Conservation (phyloP, 2,888 invertebrate genomes). For the Macrophya alboannulata region DNA sequence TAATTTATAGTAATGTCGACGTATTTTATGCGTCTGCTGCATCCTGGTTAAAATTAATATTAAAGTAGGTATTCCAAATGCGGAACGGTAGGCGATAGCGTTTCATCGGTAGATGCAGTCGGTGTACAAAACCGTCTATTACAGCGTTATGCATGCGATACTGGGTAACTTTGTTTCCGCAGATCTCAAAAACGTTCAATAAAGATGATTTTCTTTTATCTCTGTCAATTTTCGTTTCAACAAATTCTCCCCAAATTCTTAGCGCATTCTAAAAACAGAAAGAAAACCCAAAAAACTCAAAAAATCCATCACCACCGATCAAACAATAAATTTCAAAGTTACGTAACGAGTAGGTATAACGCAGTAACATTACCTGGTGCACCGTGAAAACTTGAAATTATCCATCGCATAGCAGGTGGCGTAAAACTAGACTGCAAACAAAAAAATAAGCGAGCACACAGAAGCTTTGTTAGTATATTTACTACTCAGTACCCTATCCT, state of each 20-base stretch:
- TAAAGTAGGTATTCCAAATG: conserved; percentile 41
- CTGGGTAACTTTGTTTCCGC: neutral
- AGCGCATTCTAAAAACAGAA: no score
- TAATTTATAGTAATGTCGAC: conserved; percentile 53
- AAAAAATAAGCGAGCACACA: conserved; percentile 23
- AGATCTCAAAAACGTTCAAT: neutral
- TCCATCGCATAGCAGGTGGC: conserved; percentile 33
- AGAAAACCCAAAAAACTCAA: no score
- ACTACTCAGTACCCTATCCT: conserved; percentile 20
- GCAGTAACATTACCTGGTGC: neutral
- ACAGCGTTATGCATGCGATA: no score
- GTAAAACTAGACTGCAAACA: conserved; percentile 33
- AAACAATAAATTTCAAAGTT: neutral
- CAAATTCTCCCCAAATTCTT: no score
- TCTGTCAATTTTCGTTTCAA: no score
- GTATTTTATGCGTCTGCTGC: conserved; percentile 52
- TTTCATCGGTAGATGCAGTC: neutral
- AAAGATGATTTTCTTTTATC: neutral
- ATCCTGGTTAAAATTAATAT: conserved; percentile 43
- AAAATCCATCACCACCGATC: neutral
- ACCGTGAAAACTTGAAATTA: conserved; percentile 10
- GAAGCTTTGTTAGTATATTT: conserved; percentile 8
- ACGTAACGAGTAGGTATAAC: neutral
- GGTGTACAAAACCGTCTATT: neutral
- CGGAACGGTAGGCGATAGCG: neutral